phyloP scores from a whole-genome alignment of 2,888 invertebrate genomes.

The Phrixothrix hirtus region DNA sequence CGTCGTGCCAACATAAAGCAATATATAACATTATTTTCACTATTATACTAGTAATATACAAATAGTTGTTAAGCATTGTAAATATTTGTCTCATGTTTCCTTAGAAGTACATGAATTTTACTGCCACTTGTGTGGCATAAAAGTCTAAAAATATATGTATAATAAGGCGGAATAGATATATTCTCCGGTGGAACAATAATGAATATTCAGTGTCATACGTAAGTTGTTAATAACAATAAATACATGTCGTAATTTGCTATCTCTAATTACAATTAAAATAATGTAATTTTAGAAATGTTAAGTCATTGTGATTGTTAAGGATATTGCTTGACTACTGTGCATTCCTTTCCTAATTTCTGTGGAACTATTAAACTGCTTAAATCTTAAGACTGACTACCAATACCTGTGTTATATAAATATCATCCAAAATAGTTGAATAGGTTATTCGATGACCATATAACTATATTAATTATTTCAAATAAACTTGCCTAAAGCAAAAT shows the following conservation, averaged over 20 bases:
- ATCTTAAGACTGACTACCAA: constrained; percentile 29
- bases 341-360: constrained; percentile 18
- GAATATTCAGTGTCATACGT: constrained; percentile 10
- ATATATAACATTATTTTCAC: constrained; percentile 12
- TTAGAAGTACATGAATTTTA: no score
- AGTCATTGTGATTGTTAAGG: constrained; percentile 2
- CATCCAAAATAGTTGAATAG: no score
- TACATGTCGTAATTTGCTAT: background rate
- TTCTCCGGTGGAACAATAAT: constrained; percentile 24
- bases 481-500: no score
- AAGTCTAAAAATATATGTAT: no score
- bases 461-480: no score
- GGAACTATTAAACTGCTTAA: constrained; percentile 22
- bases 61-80: no score
- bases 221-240: no score
- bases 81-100: no score
- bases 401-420: constrained; percentile 29
- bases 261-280: constrained; percentile 3
- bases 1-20: constrained; percentile 20
- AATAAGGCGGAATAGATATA: no score
- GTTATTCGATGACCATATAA: no score
- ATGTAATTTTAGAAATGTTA: constrained; percentile 6
- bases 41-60: constrained; percentile 17
- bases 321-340: constrained; percentile 10
- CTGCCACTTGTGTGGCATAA: no score